Evolutionary conservation across 1,140 invertebrate genomes (phyloP).

Genomic region (Melipona quadrifasciata): DNA sequence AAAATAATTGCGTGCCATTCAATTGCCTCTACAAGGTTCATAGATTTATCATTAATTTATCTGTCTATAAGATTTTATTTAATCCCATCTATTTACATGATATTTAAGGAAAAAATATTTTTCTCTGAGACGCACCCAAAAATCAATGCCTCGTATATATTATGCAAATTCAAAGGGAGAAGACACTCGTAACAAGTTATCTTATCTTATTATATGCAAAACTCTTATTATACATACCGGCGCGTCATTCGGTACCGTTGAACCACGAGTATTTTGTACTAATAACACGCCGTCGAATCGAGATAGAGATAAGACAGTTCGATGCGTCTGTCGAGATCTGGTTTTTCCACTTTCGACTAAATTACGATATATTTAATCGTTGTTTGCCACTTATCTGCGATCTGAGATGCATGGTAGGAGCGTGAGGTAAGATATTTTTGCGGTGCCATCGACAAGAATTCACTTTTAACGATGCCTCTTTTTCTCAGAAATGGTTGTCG

Average conservation of each 20-base stretch:
- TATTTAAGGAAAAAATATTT: not conserved
- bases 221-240: constrained; percentile 31
- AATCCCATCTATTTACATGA: no score
- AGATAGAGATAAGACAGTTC: constrained; percentile 8
- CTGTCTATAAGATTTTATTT: no score
- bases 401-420: not conserved
- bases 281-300: constrained; percentile 18
- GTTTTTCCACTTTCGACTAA: constrained; percentile 52
- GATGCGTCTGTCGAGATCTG: constrained; percentile 25
- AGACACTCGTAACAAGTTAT: constrained; percentile 13
- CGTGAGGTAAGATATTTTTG: not conserved
- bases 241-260: constrained; percentile 59
- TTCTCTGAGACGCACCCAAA: constrained; percentile 13
- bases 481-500: not conserved
- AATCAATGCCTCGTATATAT: constrained; percentile 16
- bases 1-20: no score
- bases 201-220: constrained; percentile 49
- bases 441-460: not conserved
- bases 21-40: no score
- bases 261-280: constrained; percentile 11
- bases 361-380: constrained; percentile 10
- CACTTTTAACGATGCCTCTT: constrained; percentile 6
- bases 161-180: constrained; percentile 43
- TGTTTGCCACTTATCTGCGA: not conserved
- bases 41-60: no score